Evolutionary conservation across 2,888 invertebrate genomes (phyloP), one percentile per base, ranked within the genome.

Genomic region (Andrena trimmerana): DNA sequence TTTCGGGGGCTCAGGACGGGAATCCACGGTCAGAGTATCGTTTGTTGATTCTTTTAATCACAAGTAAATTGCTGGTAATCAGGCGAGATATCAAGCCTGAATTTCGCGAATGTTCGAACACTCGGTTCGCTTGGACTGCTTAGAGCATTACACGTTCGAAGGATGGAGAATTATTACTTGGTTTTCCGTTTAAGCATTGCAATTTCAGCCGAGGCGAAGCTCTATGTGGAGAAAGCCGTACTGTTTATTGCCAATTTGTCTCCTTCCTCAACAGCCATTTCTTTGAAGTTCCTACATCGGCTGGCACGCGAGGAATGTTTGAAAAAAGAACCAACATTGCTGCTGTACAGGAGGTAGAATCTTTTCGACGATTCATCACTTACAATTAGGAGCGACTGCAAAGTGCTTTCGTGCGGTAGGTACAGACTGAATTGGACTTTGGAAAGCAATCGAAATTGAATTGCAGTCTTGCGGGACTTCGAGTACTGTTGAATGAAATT

Each of bases 221-320:
- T 50, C 33, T 4, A 24, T 20, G 10, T 20, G 36, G 62, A 54
- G 76, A 76, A 76, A 76, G 69, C 42, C 62, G 69, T 20, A 33
- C 54, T 54, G 36, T 63, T 76, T 76, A 63, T 42, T n/a, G 76
- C 42, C 54, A 16, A 63, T 76, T 36, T 29, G 62, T 69, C 48
- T 42, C 16, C 13, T 42, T 42, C 42, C 50, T 42, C 20, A 3
- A 69, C 33, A 24, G 31, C 31, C 6, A 16, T 7, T 36, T 52
- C 8, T 27, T 27, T 24, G 20, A 20, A 57, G 36, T 20, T 42
- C 16, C 0, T 42, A 42, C 42, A 42, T 16, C 5, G 42, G 42
- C 5, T n/a, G 20, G 6, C 5, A n/a, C 2, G 52, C 54, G 33
- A 31, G n/a, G 20, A 31, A n/a, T 54, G 16, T 29, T 31, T 27